Evolutionary conservation across 2,888 invertebrate genomes (phyloP), one percentile per base, ranked within the genome.

Genomic region (Megaustenia siamemsis): DNA sequence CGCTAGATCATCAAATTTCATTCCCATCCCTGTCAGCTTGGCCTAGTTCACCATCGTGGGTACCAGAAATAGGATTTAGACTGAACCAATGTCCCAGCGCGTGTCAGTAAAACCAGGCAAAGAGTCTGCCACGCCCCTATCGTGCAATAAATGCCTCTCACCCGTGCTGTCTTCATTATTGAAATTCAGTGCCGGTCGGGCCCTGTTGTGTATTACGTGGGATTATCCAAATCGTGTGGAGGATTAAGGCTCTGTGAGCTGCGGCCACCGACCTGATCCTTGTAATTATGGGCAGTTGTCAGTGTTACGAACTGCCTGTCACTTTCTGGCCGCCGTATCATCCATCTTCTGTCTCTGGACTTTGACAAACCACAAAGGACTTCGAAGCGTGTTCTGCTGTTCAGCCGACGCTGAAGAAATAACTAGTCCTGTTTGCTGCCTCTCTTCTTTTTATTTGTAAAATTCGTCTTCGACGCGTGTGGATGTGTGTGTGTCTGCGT

Each of bases 291-390:
- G 60, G 43, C 60, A 60, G 77, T 56, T 32, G 56, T 28, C 77
- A 77, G 21, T 40, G 63, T 77, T 77, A 56, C 77, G 77, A 77
- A 77, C 77, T 60, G 77, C 38, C 38, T 77, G 56, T 56, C 56
- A 77, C 60, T 77, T n/a, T 60, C 60, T 35, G 63, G 45, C 60
- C 24, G 18, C 40, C 49, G 49, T 49, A 21, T 49, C 73, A 49
- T 73, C 73, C 15, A 43, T 73, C 73, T 73, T 73, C 73, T 32
- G 73, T 5, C 49, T 12, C 12, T 32, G 49, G 73, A 49, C 49
- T 32, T 49, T 49, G 49, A 73, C 49, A 49, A 45, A 49, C 73
- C 73, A 24, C 24, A 32, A 32, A 49, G 32, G 49, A 32, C 73
- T 49, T 28, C 32, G 53, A 28, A 28, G 73, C 73, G 32, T 73